phyloP scores from a whole-genome alignment of 2,797 vertebrate genomes.

The Paratrypauchen microcephalus region DNA sequence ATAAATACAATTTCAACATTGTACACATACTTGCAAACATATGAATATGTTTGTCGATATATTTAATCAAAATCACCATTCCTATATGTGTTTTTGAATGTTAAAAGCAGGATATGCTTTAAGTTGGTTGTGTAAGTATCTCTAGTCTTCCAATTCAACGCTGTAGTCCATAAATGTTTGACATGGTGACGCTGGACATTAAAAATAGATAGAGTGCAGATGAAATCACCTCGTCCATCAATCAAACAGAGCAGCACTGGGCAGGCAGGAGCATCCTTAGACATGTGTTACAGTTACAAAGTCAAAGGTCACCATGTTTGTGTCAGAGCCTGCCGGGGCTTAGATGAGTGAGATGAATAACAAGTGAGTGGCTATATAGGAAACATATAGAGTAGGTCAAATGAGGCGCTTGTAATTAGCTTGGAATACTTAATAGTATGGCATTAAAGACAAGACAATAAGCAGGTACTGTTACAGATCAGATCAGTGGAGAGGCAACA shows the following conservation, averaged over 20 bases:
- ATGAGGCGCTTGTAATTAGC: background rate
- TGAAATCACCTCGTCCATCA: slow-evolving; percentile 3
- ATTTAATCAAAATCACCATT: background rate
- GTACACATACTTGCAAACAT: background rate
- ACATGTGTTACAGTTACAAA: background rate
- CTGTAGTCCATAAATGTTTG: background rate
- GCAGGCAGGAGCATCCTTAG: background rate
- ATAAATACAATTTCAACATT: background rate
- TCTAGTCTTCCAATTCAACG: background rate
- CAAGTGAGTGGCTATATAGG: background rate
- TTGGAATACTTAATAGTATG: background rate
- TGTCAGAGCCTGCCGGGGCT: too few relatives aligned
- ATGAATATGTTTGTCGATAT: too few relatives aligned
- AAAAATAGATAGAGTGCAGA: background rate
- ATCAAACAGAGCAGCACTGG: background rate
- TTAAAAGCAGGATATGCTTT: background rate
- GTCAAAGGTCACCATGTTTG: background rate
- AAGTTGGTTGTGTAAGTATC: background rate
- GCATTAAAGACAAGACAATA: background rate
- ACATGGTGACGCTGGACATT: background rate
- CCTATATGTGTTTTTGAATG: background rate
- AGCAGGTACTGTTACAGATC: too few relatives aligned
- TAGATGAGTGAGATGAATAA: background rate
- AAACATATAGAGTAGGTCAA: background rate
- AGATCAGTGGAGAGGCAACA: too few relatives aligned